Evolutionary conservation across 2,888 invertebrate genomes (phyloP), one percentile per base, ranked within the genome.

Genomic region (Ormyrus labotus): DNA sequence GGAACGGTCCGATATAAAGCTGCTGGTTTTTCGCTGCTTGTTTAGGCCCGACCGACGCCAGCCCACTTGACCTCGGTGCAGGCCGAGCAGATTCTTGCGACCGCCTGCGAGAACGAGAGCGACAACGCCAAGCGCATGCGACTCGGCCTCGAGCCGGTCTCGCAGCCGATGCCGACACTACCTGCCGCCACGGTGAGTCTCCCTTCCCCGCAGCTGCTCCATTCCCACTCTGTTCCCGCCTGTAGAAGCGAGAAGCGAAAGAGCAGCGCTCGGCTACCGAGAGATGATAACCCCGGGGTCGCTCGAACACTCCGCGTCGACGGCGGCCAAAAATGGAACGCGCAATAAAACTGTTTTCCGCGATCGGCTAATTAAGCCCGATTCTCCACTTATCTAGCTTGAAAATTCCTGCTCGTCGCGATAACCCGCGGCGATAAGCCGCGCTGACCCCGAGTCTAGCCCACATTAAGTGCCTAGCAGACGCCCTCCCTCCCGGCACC

Each of bases 91-190:
- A 97, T 98, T 89, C 92, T 98, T 90, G 98, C 98, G 84, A 95
- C 96, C 89, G 98, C 98, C 83, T 98, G 98, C 92, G 98, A 98
- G 92, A 98, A 98, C 91, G 98, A 98, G 92, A 97, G 97, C 92
- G 96, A 97, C 92, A 98, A 98, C 92, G 98, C 98, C 82, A 98
- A 98, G 92, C 94, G 98, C 89, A 98, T 98, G 98, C 94, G 98
- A 85, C 94, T 98, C 89, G 98, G 98, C 70, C 93, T 98, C 86
- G 98, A 98, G 91, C 98, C 98, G 64, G 96, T 97, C 87, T 96
- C 96, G 89, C 97, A 97, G 92, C 96, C 97, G 72, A 95, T 96
- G 94, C 96, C 96, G 84, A 93, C 95, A 82, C 92, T 95, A 87
- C 94, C 95, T 82, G 94, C 94, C 83, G 92, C 94, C 69, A 92